These are phyloP conservation scores for Hermetia illucens DNA, from an alignment of 1,140 invertebrate species.

Conservation along the genomic window DNA sequence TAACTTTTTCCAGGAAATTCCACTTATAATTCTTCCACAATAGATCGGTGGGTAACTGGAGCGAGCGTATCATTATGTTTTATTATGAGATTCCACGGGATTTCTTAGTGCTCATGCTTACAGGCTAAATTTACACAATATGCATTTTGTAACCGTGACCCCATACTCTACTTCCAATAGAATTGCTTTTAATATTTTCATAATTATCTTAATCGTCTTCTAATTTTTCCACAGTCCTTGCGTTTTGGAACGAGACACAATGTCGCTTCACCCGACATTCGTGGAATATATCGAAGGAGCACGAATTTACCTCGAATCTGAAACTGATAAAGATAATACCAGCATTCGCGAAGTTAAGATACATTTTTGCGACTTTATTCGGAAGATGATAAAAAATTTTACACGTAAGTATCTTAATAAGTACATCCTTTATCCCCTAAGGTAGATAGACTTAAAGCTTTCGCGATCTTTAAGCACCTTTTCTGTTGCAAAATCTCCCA, in stretches of 20 bases:
- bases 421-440: too few relatives aligned
- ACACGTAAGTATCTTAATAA: slow-evolving; percentile 46
- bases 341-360: slow-evolving; percentile 71
- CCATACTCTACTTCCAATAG: too few relatives aligned
- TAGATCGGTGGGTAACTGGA: too few relatives aligned
- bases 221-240: slow-evolving; percentile 45
- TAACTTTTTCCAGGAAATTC: too few relatives aligned
- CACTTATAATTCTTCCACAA: too few relatives aligned
- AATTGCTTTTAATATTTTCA: too few relatives aligned
- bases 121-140: too few relatives aligned
- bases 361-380: slow-evolving; percentile 88
- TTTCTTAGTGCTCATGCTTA: too few relatives aligned
- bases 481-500: neutral
- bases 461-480: neutral
- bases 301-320: slow-evolving; percentile 76
- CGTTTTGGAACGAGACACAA: slow-evolving; percentile 69
- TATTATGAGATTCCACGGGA: too few relatives aligned
- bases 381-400: slow-evolving; percentile 86
- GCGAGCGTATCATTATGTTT: too few relatives aligned
- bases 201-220: too few relatives aligned
- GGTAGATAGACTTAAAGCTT: neutral
- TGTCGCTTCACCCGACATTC: slow-evolving; percentile 71
- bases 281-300: slow-evolving; percentile 94
- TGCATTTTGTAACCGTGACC: too few relatives aligned
- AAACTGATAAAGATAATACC: slow-evolving; percentile 75